phyloP scores from a whole-genome alignment of 2,888 invertebrate species.

The Chymomyza fuscimana region DNA sequence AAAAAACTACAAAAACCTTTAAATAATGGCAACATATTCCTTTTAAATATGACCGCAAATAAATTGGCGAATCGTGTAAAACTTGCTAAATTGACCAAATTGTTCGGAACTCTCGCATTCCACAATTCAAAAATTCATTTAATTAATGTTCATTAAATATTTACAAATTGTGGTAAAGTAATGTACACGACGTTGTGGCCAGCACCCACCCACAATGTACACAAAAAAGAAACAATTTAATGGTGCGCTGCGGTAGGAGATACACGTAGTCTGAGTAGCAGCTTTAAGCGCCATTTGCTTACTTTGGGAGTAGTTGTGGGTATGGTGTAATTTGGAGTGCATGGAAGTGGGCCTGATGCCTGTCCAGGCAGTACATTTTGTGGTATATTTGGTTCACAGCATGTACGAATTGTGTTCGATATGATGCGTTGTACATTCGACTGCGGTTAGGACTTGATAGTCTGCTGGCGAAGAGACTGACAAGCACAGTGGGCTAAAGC shows the following conservation, averaged over 20 bases:
- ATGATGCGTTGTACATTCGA: constrained; percentile 46
- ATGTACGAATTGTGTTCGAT: constrained; percentile 57
- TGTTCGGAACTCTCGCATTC: background rate
- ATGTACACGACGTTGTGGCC: constrained; percentile 24
- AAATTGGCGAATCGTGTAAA: background rate
- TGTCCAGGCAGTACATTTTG: constrained; percentile 41
- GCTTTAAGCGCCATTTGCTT: background rate
- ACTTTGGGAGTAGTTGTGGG: background rate
- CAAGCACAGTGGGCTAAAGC: constrained; percentile 11
- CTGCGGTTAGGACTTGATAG: constrained; percentile 52
- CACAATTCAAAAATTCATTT: constrained; percentile 49
- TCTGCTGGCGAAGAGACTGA: background rate
- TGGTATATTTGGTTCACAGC: constrained; percentile 40
- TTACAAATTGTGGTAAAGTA: constrained; percentile 67
- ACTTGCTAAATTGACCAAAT: background rate
- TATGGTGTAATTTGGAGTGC: background rate
- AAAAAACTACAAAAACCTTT: background rate
- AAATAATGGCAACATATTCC: background rate
- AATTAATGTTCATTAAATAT: constrained; percentile 70
- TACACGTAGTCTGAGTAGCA: background rate
- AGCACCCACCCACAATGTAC: constrained; percentile 3
- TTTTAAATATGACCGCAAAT: too few relatives aligned
- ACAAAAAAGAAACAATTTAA: background rate
- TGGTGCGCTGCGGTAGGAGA: background rate
- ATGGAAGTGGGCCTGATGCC: background rate